Evolutionary conservation across 1,140 invertebrate genomes (phyloP).

Genomic region (Panagrolaimus sp.): DNA sequence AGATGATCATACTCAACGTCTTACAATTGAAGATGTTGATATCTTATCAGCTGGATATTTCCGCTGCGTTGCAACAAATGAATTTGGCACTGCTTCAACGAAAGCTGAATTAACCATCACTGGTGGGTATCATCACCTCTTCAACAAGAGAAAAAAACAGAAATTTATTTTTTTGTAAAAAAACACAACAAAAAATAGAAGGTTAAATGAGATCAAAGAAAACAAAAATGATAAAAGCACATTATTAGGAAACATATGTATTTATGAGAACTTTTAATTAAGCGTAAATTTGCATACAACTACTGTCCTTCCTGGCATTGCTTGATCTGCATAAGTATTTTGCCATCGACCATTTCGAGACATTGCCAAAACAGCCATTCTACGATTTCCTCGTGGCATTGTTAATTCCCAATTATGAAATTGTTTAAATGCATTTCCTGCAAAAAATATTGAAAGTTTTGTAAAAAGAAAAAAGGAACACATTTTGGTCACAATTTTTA

Average conservation of each 20-base stretch:
- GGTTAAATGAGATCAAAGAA: no score
- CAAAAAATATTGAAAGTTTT: neutral
- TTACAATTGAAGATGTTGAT: conserved; percentile 49
- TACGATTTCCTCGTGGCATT: conserved; percentile 28
- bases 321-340: conserved; percentile 39
- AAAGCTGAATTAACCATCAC: conserved; percentile 52
- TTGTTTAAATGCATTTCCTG: neutral
- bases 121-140: conserved; percentile 30
- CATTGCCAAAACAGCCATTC: conserved; percentile 42
- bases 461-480: neutral
- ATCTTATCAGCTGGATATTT: conserved; percentile 50
- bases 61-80: conserved; percentile 56
- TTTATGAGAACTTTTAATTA: neutral
- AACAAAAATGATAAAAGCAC: no score
- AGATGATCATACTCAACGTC: conserved; percentile 49
- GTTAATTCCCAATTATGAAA: conserved; percentile 34
- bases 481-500: conserved; percentile 4
- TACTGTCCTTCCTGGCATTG: conserved; percentile 28
- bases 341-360: conserved; percentile 36
- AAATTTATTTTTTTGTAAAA: no score
- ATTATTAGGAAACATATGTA: no score
- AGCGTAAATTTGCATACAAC: conserved; percentile 40
- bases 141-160: no score
- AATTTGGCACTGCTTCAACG: conserved; percentile 54
- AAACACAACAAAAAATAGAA: no score